Evolutionary conservation across 2,797 vertebrate species (phyloP).

Genomic region (Ammospiza maritima): DNA sequence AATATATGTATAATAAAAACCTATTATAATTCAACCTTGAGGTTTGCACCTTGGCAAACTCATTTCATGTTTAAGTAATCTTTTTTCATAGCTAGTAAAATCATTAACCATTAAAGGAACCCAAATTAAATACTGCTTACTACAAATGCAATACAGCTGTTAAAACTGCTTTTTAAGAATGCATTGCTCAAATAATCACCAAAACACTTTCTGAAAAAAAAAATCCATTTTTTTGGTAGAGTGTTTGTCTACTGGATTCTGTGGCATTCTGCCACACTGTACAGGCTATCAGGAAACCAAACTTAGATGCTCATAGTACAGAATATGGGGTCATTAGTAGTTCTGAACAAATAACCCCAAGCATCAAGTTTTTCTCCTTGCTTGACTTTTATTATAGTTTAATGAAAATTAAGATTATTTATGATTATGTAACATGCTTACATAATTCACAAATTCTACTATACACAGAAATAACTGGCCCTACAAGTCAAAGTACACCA

Average conservation of each 20-base stretch:
- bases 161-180: not conserved
- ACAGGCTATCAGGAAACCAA: not conserved
- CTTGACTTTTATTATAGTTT: not conserved
- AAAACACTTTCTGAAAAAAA: not conserved
- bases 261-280: not conserved
- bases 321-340: not conserved
- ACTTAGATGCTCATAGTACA: not conserved
- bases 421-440: not conserved
- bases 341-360: not conserved
- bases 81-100: not conserved
- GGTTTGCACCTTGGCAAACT: not conserved
- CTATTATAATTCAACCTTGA: not conserved
- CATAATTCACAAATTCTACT: not conserved
- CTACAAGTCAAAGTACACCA: not conserved
- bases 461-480: not conserved
- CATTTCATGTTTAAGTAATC: not conserved
- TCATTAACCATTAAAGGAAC: not conserved
- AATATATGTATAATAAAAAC: not conserved
- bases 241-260: not conserved
- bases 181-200: not conserved
- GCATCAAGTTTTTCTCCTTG: not conserved
- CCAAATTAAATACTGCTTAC: not conserved
- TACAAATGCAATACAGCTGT: not conserved
- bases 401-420: constrained; percentile 16
- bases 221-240: not conserved